Base-by-base conservation (phyloP, 2,797 vertebrate species). In the Danio tinwini region DNA sequence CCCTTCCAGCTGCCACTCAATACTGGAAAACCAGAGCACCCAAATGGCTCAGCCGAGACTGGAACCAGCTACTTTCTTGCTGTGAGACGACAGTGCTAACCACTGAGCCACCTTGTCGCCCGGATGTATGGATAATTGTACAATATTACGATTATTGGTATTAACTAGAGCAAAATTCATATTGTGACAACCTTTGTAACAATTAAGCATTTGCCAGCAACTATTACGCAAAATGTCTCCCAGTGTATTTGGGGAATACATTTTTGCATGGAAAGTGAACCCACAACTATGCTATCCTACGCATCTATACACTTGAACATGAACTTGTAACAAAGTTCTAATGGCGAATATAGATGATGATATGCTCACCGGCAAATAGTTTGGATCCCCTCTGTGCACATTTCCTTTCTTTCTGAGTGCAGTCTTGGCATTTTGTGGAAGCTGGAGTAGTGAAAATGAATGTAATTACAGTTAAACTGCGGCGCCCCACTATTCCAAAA, bases 401-500 rank as follows among this genome's bases (percentile, higher is more conserved):
- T 75, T 78, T 74, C 55, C 50, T 19, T 64, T 56, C 72, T 37
- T 55, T 71, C 37, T 37, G 44, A 37, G 12, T 17, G 11, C 19
- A 49, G 69, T 13, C 58, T 39, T 58, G 63, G 77, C 40, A 68
- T 81, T 70, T 71, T 74, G 42, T 39, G 0, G 19, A 13, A 71
- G 44, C 44, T 53, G 87, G 88, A 86, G 85, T 70, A 83, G 78
- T 87, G 85, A 89, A 91, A 90, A 90, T 88, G 91, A 91, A 93
- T 88, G 89, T 91, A 93, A 94, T 93, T 92, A 93, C 89, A 90
- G 86, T 89, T 91, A 92, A 93, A 93, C 90, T 92, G 86, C 88
- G 90, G 89, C 91, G 88, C 90, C 91, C 91, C 85, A 86, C 91
- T 89, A 91, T 88, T 90, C 90, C 89, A 89, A 89, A 91, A 91